Evolutionary conservation across 37 sponge, comb jelly and placozoan genomes (phyloP).

Genomic region (Bolinopsis microptera): DNA sequence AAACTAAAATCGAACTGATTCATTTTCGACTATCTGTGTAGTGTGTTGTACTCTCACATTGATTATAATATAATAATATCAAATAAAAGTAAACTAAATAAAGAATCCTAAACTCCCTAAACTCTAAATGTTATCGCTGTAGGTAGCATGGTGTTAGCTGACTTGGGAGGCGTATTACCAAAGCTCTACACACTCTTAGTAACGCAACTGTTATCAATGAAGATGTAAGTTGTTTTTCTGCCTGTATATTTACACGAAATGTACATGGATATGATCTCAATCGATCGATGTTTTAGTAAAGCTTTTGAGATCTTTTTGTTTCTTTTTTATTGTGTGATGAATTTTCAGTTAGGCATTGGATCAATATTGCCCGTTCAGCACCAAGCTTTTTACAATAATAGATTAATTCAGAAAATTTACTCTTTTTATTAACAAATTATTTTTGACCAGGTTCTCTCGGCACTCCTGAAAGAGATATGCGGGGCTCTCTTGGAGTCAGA

Average conservation of each 20-base stretch:
- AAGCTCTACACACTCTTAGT: slow-evolving; percentile 90
- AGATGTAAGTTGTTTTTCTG: slow-evolving; percentile 79
- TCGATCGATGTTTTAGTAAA: neutral
- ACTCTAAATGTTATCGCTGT: too few relatives aligned
- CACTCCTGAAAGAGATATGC: slow-evolving; percentile 97
- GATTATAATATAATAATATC: too few relatives aligned
- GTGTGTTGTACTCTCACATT: too few relatives aligned
- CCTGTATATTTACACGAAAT: neutral
- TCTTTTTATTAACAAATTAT: too few relatives aligned
- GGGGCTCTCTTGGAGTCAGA: slow-evolving; percentile 94
- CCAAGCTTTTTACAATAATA: too few relatives aligned
- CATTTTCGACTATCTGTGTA: too few relatives aligned
- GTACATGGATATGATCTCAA: too few relatives aligned
- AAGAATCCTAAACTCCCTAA: too few relatives aligned
- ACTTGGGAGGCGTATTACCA: slow-evolving; percentile 93
- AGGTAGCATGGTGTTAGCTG: slow-evolving; percentile 90
- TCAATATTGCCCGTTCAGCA: neutral
- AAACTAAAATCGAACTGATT: too few relatives aligned
- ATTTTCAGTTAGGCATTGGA: too few relatives aligned
- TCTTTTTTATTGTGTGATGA: neutral
- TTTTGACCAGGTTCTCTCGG: slow-evolving; percentile 85
- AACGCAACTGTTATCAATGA: slow-evolving; percentile 97
- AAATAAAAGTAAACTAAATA: too few relatives aligned
- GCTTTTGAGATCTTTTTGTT: neutral
- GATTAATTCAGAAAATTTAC: too few relatives aligned